Conservation (phyloP, 2,113 vertebrate species). For the Brachyistius frenatus region DNA sequence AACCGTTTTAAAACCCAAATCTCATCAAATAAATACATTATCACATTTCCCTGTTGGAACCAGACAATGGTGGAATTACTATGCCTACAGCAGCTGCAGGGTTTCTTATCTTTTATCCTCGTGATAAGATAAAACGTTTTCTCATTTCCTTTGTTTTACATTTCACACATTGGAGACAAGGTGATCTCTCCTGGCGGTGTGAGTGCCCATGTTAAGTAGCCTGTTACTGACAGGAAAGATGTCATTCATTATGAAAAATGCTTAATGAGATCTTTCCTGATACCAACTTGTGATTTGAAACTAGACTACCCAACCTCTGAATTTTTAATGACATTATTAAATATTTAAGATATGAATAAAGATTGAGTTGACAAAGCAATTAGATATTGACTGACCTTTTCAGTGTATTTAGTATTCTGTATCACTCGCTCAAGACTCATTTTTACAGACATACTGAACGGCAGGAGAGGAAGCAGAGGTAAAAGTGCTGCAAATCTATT, state of each 20-base stretch:
- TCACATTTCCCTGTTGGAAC: constrained; percentile 41
- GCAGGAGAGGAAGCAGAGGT: constrained; percentile 34
- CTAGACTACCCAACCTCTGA: constrained; percentile 43
- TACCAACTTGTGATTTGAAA: constrained; percentile 43
- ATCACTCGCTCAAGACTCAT: constrained; percentile 55
- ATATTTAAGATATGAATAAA: constrained; percentile 78
- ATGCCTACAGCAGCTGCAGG: constrained; percentile 35
- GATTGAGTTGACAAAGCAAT: constrained; percentile 78
- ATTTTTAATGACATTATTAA: constrained; percentile 74
- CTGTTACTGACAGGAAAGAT: constrained; percentile 55
- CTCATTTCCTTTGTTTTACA: constrained; percentile 74
- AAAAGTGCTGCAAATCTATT: constrained; percentile 46
- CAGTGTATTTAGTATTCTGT: constrained; percentile 67
- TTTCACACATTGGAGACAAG: constrained; percentile 62
- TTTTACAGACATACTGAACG: constrained; percentile 32
- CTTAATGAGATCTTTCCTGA: constrained; percentile 69
- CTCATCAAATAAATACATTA: constrained; percentile 62
- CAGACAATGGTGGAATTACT: constrained; percentile 41
- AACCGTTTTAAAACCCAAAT: constrained; percentile 49
- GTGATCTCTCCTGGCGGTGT: constrained; percentile 58
- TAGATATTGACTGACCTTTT: constrained; percentile 79
- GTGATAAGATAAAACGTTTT: constrained; percentile 64
- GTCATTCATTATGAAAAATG: constrained; percentile 75
- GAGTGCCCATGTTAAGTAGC: constrained; percentile 67
- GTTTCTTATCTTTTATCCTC: constrained; percentile 59